Evolutionary conservation across 2,888 invertebrate species (phyloP), one percentile per base, ranked within the genome.

Genomic region (Geotrupes spiniger): DNA sequence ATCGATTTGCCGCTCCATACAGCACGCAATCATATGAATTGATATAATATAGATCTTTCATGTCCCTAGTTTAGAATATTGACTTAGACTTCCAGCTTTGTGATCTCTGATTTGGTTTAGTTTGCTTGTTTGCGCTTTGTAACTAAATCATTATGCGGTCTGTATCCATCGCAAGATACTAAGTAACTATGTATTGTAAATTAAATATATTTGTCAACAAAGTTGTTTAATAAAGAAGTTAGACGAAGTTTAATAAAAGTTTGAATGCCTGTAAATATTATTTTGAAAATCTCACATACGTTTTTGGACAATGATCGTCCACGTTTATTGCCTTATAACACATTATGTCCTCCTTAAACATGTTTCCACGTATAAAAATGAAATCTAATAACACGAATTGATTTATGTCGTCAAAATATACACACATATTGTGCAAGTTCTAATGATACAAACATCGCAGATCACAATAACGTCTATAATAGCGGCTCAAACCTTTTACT

Each of bases 401-500:
- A 42, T 31, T 42, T 42, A 40, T 26, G 11, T 25, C 4, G 6
- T 21, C 21, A 21, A 21, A 8, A 3, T 31, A 12, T 10, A 31
- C 11, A 31, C 31, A 31, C 31, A 12, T 31, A 31, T 12, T 29
- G 31, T 21, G 14, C 9, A 14, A 33, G 15, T 14, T 49, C 54
- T 58, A 57, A 58, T 57, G 58, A 58, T 52, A 57, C 56, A 57
- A 58, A 58, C 53, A 55, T 53, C 53, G 50, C 46, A 45, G 46
- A 48, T 49, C 51, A 54, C 53, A 56, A 56, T 53, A 49, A 42
- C 40, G 42, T 41, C 41, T 28, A 46, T 42, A 50, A 46, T 46
- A 44, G 42, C 42, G 36, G 54, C 55, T 57, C 57, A 59, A 59
- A 53, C 56, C 59, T 61, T 61, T 59, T 58, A 59, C 56, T 52